Base-by-base conservation (phyloP, 2,888 invertebrate genomes). In the Hermaeophaga mercurialis region DNA sequence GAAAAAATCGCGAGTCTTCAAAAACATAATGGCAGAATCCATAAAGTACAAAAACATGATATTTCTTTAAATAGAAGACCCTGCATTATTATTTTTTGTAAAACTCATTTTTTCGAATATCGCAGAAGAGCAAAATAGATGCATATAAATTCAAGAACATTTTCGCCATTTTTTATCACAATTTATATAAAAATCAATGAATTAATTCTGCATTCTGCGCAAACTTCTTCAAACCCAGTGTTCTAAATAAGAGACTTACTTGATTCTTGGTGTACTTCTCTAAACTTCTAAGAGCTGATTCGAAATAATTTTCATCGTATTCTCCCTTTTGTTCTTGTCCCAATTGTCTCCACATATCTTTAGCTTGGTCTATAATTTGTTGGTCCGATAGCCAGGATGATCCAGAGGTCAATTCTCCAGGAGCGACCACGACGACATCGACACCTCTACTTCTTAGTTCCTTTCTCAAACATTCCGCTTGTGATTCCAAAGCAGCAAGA, bases 261-360 rank as follows among this genome's bases (percentile, higher is more conserved):
- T 85, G 84, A 65, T 84, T 85, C 72, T 87, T 86, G 7, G 89
- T 87, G 72, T 89, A 90, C 73, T 89, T 90, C 66, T 90, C 90
- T 65, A 92, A 82, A 69, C 89, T 86, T 46, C 90, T 81, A 70
- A 92, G 83, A 56, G 90, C 90, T 61, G 85, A 83, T 73, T 92
- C 91, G 75, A 93, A 94, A 75, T 91, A 88, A 71, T 90, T 87
- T 76, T 91, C 88, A 8, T 90, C 90, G 73, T 91, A 93, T 63
- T 88, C 86, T 26, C 84, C 83, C 70, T 87, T 87, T 72, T 88
- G 88, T 72, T 90, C 90, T 66, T 89, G 87, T 54, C 85, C 83
- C 66, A 92, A 78, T 72, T 87, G 85, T 22, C 80, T 79, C 93
- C 93, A 93, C 91, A 93, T 92, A 68, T 88, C 85, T 59, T 86